Evolutionary conservation across 2,888 invertebrate genomes (phyloP).

Genomic region (Caenorhabditis wallacei): DNA sequence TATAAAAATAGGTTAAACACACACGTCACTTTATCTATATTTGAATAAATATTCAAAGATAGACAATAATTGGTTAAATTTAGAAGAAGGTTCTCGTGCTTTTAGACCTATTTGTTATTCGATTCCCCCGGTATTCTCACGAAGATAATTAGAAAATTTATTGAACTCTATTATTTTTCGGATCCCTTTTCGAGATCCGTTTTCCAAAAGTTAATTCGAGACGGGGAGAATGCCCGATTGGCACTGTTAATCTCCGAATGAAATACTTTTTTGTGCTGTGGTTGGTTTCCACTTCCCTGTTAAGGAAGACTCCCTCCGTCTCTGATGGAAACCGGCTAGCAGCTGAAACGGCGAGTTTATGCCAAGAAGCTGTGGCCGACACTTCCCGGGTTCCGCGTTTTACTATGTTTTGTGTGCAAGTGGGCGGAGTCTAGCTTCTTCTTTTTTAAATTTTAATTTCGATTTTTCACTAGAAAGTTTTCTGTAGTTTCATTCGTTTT

Average conservation of each 20-base stretch:
- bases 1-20: not conserved
- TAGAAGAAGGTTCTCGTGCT: not conserved
- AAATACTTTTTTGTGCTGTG: too few relatives aligned
- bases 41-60: not conserved
- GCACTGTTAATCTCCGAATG: too few relatives aligned
- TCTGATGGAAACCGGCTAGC: not conserved
- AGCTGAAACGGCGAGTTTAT: too few relatives aligned
- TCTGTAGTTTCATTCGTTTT: too few relatives aligned
- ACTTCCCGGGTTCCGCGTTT: not conserved
- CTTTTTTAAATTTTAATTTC: too few relatives aligned
- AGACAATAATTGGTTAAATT: not conserved
- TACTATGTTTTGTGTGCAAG: not conserved
- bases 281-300: too few relatives aligned
- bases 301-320: not conserved
- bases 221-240: not conserved
- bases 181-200: not conserved
- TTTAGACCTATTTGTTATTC: too few relatives aligned
- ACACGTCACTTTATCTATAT: not conserved
- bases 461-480: too few relatives aligned
- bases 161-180: not conserved
- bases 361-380: not conserved
- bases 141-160: not conserved
- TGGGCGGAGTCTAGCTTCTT: too few relatives aligned
- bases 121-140: too few relatives aligned
- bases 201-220: not conserved